Percentiles rank a stretch among this genome's conserved stretches.
These are phyloP conservation scores for Alaudala cheleensis DNA, from an alignment of 2,113 vertebrate genomes.

Conservation along the genomic window DNA sequence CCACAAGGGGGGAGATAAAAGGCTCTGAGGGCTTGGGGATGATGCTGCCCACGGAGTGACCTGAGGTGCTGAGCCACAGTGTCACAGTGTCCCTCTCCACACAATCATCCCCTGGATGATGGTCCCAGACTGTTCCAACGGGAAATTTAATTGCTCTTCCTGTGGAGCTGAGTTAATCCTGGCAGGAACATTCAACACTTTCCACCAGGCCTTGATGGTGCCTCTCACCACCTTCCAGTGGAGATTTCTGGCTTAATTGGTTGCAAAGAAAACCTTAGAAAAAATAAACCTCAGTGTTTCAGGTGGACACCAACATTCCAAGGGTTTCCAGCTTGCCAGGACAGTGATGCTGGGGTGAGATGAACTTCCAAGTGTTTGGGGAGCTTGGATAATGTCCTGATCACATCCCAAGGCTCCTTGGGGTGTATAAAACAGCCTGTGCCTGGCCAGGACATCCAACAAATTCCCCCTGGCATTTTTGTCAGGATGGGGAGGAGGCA, in stretches of 20 bases:
- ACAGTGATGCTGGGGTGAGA: background rate
- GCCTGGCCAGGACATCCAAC: background rate
- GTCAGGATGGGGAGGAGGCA: background rate
- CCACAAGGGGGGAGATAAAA: no score
- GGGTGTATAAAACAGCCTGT: fast-evolving
- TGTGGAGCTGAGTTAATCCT: background rate
- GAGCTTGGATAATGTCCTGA: background rate
- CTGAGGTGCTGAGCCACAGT: background rate
- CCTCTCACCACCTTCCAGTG: background rate
- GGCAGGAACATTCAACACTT: background rate
- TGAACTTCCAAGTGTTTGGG: background rate
- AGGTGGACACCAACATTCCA: background rate
- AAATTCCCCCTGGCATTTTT: background rate
- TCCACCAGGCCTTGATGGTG: background rate
- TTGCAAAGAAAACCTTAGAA: background rate
- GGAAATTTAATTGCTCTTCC: background rate
- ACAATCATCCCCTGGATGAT: background rate
- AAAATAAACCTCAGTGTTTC: background rate
- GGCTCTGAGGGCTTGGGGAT: background rate
- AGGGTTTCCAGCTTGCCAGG: background rate
- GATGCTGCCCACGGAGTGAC: fast-evolving
- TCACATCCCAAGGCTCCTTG: background rate
- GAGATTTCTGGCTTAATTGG: background rate
- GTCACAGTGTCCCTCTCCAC: background rate
- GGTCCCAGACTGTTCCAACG: background rate